Base-by-base conservation (phyloP, 2,113 vertebrate genomes). In the Hyla sarda region DNA sequence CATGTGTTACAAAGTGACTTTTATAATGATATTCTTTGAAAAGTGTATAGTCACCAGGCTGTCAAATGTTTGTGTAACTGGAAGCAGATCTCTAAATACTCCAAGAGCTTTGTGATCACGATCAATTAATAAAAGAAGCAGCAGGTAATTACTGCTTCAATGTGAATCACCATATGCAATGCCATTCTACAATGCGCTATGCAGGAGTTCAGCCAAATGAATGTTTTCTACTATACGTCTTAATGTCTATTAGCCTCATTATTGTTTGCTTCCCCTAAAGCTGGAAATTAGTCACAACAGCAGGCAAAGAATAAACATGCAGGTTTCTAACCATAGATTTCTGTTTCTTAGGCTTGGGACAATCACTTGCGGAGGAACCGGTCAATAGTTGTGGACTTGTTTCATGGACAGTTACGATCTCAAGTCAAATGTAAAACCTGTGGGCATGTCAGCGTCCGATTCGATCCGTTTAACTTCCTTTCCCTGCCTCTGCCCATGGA, bases 391-490 rank as follows among this genome's bases (percentile, higher is more conserved):
- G 98, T 99, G 74, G 98, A 99, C 88, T 94, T 99, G 89, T 99
- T 99, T 92, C 98, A 99, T 2, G 98, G 98, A 47, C 98, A 99
- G 91, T 95, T 99, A 87, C 97, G 97, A 90, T 99, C 98, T 56
- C 98, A 99, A 94, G 98, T 99, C 28, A 99, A 97, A 91, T 99
- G 98, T 89, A 99, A 99, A 93, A 99, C 97, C 11, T 99, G 98
- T 62, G 97, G 97, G 12, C 98, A 99, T 91, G 97, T 99, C 91
- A 99, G 98, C 78, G 98, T 97, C 69, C 96, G 98, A 86, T 99
- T 99, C 56, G 98, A 99, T 89, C 98, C 98, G 81, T 99, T 99
- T 89, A 99, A 99, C 94, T 99, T 99, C 93, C 94, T 99, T 82
- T 99, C 98, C 12, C 93, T 99, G 83, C 98, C 98, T 67, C 94